Evolutionary conservation across 2,888 invertebrate species (phyloP).

Genomic region (Archips crataeganus): DNA sequence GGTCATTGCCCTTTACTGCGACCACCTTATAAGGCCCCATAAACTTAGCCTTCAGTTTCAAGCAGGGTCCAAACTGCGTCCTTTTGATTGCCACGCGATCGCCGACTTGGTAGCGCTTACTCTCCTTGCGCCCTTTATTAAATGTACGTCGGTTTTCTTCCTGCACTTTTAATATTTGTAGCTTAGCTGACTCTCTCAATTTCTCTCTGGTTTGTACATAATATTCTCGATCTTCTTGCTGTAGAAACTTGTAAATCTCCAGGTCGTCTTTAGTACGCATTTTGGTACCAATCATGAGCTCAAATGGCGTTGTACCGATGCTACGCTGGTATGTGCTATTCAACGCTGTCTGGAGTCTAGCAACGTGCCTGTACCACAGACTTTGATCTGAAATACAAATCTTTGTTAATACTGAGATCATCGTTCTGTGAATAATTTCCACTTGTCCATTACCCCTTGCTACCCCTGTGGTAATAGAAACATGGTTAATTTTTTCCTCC

Average conservation of each 20-base stretch:
- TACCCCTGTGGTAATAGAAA: too few relatives aligned
- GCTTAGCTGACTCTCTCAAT: neutral
- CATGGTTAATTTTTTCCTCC: too few relatives aligned
- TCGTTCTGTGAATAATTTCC: too few relatives aligned
- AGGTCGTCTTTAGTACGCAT: neutral
- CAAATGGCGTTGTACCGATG: neutral
- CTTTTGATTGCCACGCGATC: conserved; percentile 12
- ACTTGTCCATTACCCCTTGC: too few relatives aligned
- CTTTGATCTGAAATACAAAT: too few relatives aligned
- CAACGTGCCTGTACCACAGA: too few relatives aligned
- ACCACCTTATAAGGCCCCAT: conserved; percentile 11
- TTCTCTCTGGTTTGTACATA: neutral
- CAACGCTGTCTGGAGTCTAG: too few relatives aligned
- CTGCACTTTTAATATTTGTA: neutral
- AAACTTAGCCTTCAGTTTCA: conserved; percentile 11
- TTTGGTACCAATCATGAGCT: neutral
- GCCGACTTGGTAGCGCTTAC: neutral
- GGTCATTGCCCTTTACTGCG: neutral
- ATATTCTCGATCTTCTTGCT: neutral
- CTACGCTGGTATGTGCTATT: too few relatives aligned
- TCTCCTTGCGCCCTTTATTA: neutral
- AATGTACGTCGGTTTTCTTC: neutral
- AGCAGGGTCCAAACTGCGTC: conserved; percentile 11
- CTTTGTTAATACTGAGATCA: too few relatives aligned
- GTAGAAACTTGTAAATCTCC: neutral